Evolutionary conservation across 2,888 invertebrate genomes (phyloP), one percentile per base, ranked within the genome.

Genomic region (Nymphalis urticae): DNA sequence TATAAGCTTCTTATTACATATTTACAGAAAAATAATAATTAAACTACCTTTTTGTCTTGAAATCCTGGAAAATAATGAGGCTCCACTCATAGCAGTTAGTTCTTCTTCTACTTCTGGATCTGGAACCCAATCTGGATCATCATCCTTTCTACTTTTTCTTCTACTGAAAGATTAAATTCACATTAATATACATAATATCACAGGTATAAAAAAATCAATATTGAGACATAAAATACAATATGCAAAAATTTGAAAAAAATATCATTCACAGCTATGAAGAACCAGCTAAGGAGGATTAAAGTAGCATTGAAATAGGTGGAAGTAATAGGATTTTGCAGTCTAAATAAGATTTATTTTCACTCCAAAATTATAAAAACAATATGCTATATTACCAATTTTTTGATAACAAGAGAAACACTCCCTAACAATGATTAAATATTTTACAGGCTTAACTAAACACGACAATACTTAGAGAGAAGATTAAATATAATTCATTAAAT

Each of bases 101-200:
- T 96, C 96, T 0, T 94, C 93, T 82, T 94, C 94, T 0, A 96
- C 94, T 74, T 96, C 96, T 0, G 95, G 93, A 79, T 95, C 95
- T 21, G 94, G 93, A 0, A 93, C 78, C 94, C 94, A 94, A 64
- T 93, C 93, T 1, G 93, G 93, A 75, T 94, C 93, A 74, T 93
- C 90, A 60, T 92, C 90, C 71, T 79, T 88, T 66, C 85, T 90
- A 62, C 86, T 88, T 69, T 81, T 86, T 73, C 85, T 86, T 68
- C 89, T 84, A 48, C 89, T 86, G 70, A 62, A 73, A 69, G 42
- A 36, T 58, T 36, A 32, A n/a, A 27, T 9, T 10, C 19, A 51
- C 10, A 21, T 21, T 21, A 51, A 10, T 10, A 19, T 27, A 27
- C 27, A 27, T 19, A 50, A 36, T 51, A 2, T 51, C 4, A 19